Evolutionary conservation across 2,113 vertebrate genomes (phyloP), one percentile per base, ranked within the genome.

Genomic region (Corythoichthys haematopterus): DNA sequence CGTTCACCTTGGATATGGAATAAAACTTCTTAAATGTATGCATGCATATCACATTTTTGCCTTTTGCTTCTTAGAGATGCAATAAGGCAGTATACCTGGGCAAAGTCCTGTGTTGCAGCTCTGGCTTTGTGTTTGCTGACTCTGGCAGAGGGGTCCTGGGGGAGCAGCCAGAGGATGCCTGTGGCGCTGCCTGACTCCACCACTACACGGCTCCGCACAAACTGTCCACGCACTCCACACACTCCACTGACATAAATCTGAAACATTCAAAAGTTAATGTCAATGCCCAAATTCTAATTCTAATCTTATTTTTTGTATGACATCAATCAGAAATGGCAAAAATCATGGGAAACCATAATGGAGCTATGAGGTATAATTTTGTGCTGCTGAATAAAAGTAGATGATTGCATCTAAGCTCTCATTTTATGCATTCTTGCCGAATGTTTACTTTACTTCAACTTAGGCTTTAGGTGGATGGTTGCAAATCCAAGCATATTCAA

Each of bases 231-330:
- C 28, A 0, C 91, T 91, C 95, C 96, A 97, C 0, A 35, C 53
- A 38, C 90, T 89, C 96, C 95, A 98, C 68, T 90, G 85, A 75
- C 95, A 95, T 43, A 76, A 53, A 69, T 94, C 96, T 98, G 48
- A 13, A 77, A 45, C 60, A 20, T 35, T 4, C 11, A 57, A 36
- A 36, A 55, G n/a, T 2, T 15, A 1, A 57, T 58, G 69, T 10
- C 57, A 1, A 33, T 28, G 5, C 5, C 6, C 43, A n/a, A 20
- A 28, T 60, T n/a, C 59, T 10, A n/a, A n/a, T n/a, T n/a, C n/a
- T n/a, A n/a, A n/a, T n/a, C n/a, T n/a, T n/a, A 33, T 65, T 65
- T 12, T 28, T n/a, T 52, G 50, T n/a, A 52, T 15, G 3, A 20
- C 6, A 20, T 6, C 6, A 6, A 6, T 52, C n/a, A 20, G 8